These are phyloP conservation scores for Lepeophtheirus nordmannii DNA, from an alignment of 2,888 invertebrate genomes.

Conservation along the genomic window DNA sequence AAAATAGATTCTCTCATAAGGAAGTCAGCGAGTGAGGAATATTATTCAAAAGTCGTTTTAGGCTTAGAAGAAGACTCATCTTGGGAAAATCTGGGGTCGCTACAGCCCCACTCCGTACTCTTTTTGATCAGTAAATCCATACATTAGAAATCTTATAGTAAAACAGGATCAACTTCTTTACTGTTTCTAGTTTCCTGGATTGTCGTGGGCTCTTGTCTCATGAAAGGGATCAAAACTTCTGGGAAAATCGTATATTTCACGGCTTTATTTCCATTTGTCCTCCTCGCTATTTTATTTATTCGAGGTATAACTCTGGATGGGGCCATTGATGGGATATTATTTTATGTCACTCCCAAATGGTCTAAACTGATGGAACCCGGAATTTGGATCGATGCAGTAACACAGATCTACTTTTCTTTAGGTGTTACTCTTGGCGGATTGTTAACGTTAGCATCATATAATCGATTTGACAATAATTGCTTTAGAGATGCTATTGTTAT, in stretches of 20 bases:
- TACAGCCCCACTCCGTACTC: slow-evolving; percentile 28
- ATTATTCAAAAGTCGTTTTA: background rate
- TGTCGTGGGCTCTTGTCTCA: slow-evolving; percentile 57
- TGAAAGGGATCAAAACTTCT: slow-evolving; percentile 61
- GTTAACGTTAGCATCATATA: slow-evolving; percentile 67
- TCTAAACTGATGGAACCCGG: slow-evolving; percentile 42
- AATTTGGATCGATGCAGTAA: slow-evolving; percentile 69
- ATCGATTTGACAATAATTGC: slow-evolving; percentile 33
- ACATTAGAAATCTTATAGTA: slow-evolving; percentile 28
- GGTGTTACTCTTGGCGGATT: slow-evolving; percentile 75
- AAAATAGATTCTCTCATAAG: background rate
- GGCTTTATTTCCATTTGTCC: slow-evolving; percentile 57
- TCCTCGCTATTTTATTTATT: slow-evolving; percentile 55
- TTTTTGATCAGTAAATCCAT: background rate
- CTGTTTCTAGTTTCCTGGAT: slow-evolving; percentile 48
- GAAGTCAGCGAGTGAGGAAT: slow-evolving; percentile 48
- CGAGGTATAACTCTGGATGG: slow-evolving; percentile 64
- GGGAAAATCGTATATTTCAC: slow-evolving; percentile 66
- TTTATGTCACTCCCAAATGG: slow-evolving; percentile 63
- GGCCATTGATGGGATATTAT: slow-evolving; percentile 56
- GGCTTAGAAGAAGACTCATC: slow-evolving; percentile 10
- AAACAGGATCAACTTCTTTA: slow-evolving; percentile 46
- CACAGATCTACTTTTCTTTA: slow-evolving; percentile 71
- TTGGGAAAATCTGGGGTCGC: slow-evolving; percentile 30
- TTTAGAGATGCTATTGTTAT: slow-evolving; percentile 25